A percentile compares a stretch with the other conserved stretches of the same genome.
These are phyloP conservation scores for Columba guinea DNA, from an alignment of 2,797 vertebrate species.

Conservation along the genomic window DNA sequence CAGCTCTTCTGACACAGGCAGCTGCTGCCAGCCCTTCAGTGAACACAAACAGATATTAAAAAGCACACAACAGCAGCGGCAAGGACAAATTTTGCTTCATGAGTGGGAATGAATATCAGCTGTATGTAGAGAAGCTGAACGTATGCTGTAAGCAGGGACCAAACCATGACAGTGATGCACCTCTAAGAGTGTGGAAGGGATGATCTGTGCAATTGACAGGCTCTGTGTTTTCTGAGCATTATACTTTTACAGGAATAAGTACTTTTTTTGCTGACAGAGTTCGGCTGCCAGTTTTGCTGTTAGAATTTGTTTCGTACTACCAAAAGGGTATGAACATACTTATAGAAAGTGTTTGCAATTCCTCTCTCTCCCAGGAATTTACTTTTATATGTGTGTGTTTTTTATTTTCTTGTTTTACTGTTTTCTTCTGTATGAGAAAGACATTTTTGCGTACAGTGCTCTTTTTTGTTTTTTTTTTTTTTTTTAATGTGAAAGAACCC, in stretches of 20 bases:
- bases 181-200: not conserved
- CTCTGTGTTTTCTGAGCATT: not conserved
- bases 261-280: not conserved
- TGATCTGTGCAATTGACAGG: not conserved
- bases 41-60: not conserved
- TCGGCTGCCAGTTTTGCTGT: not conserved
- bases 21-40: not conserved
- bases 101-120: not conserved
- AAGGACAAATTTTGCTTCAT: not conserved
- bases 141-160: not conserved
- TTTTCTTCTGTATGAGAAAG: not conserved
- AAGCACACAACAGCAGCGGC: not conserved
- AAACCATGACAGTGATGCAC: not conserved
- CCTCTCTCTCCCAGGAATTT: not conserved
- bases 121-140: not conserved
- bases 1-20: not conserved
- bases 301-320: not conserved
- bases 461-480: not conserved
- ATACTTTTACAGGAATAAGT: not conserved
- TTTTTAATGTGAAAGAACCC: not conserved
- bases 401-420: not conserved
- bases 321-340: not conserved
- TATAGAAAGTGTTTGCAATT: not conserved
- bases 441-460: not conserved
- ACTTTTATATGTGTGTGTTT: too few relatives aligned